These are phyloP conservation scores for Scomberomorus guttatus DNA, from an alignment of 2,797 vertebrate genomes.

Conservation along the genomic window DNA sequence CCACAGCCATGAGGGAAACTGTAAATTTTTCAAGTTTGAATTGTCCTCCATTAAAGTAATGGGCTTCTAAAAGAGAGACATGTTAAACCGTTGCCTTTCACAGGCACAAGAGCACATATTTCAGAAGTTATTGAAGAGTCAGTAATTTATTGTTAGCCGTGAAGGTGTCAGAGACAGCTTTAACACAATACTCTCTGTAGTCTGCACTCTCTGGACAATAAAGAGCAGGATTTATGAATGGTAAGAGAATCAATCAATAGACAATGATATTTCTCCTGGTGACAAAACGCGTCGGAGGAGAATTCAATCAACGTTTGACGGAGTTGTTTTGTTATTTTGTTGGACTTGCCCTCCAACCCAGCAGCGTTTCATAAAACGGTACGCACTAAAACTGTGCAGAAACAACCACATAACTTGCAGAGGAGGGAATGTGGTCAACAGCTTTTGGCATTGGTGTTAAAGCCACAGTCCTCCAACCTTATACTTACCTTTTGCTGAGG, in stretches of 20 bases:
- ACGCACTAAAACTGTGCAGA: slow-evolving; percentile 45
- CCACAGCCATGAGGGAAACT: slow-evolving; percentile 67
- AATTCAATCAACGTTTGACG: slow-evolving; percentile 73
- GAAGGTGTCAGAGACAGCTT: slow-evolving; percentile 72
- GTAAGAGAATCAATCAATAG: slow-evolving; percentile 66
- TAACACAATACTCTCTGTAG: slow-evolving; percentile 54
- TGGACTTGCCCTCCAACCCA: slow-evolving; percentile 72
- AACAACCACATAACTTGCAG: slow-evolving; percentile 48
- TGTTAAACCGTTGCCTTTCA: slow-evolving; percentile 78
- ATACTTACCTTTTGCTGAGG: slow-evolving; percentile 23
- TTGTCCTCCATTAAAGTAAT: slow-evolving; percentile 83
- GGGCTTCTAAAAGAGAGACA: slow-evolving; percentile 73
- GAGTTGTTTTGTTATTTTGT: slow-evolving; percentile 67
- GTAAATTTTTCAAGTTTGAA: slow-evolving; percentile 75
- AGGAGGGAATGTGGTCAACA: slow-evolving; percentile 66
- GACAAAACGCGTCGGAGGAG: slow-evolving; percentile 65
- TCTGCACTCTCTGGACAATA: slow-evolving; percentile 64
- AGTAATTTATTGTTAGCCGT: slow-evolving; percentile 76
- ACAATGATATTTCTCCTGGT: slow-evolving; percentile 69
- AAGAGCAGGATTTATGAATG: slow-evolving; percentile 74
- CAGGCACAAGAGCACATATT: slow-evolving; percentile 71
- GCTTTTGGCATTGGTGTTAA: slow-evolving; percentile 50
- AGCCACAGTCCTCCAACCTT: slow-evolving; percentile 46
- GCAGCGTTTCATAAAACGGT: slow-evolving; percentile 75
- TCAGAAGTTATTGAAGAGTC: slow-evolving; percentile 76